Conservation (phyloP, 2,113 vertebrate species). For the Erinaceus europaeus region DNA sequence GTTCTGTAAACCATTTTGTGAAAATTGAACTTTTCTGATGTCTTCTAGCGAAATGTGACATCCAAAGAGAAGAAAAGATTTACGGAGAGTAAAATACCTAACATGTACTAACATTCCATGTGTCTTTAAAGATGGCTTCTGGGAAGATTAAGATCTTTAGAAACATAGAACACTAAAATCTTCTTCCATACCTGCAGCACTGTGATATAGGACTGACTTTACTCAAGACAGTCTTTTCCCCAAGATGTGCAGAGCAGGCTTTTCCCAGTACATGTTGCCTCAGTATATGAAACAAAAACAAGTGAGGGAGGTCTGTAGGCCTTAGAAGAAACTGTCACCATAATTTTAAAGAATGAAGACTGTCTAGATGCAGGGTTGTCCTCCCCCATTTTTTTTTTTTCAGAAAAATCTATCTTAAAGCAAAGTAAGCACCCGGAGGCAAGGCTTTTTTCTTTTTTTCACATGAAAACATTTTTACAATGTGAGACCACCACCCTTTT, state of each 20-base stretch:
- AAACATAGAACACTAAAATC: not conserved
- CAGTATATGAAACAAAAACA: not conserved
- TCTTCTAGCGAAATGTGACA: not conserved
- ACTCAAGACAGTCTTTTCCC: not conserved
- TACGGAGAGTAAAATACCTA: not conserved
- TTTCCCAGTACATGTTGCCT: not conserved
- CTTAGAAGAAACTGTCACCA: not conserved
- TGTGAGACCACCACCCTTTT: not conserved
- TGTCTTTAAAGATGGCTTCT: conserved; percentile 10
- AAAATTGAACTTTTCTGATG: not conserved
- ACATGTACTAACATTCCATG: not conserved
- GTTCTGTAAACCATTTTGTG: not conserved
- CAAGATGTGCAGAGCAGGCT: not conserved
- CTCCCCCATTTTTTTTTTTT: no score
- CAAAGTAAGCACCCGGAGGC: not conserved
- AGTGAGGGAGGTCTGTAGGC: not conserved
- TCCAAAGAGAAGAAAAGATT: not conserved
- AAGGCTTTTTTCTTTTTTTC: no score
- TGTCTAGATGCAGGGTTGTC: not conserved
- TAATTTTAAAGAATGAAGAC: not conserved
- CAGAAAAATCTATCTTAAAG: not conserved
- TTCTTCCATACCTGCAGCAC: not conserved
- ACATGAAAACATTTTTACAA: not conserved
- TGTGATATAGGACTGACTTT: not conserved
- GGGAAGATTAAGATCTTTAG: conserved; percentile 14